Percentiles rank a stretch among this genome's conserved stretches.
Conservation (phyloP, 2,797 vertebrate genomes). For the Vireo griseus region DNA sequence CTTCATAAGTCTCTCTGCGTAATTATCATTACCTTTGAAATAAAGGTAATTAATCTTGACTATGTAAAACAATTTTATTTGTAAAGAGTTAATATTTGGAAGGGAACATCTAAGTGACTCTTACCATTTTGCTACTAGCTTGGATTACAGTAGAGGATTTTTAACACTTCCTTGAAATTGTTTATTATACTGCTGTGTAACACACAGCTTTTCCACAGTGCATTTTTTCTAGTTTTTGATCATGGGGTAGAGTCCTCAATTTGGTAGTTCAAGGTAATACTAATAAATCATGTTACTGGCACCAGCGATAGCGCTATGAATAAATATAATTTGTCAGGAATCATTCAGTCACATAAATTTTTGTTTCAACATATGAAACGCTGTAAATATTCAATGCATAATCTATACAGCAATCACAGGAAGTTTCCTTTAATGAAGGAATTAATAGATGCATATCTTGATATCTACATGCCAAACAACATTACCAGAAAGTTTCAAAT, state of each 20-base stretch:
- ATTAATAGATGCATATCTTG: neutral
- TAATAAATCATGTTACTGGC: neutral
- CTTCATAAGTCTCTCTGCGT: neutral
- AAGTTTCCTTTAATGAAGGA: neutral
- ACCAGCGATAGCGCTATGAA: neutral
- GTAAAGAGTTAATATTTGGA: neutral
- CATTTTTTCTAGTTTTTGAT: neutral
- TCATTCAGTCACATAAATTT: neutral
- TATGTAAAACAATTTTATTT: neutral
- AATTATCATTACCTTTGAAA: neutral
- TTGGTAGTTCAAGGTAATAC: neutral
- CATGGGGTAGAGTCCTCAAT: neutral
- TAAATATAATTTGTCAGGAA: neutral
- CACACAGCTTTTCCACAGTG: neutral
- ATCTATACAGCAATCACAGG: neutral
- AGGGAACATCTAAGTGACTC: neutral
- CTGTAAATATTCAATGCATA: neutral
- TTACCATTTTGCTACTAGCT: neutral
- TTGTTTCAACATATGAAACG: neutral
- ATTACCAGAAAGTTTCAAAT: neutral
- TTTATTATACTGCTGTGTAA: neutral
- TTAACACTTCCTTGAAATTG: neutral
- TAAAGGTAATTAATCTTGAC: neutral
- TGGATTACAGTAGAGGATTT: neutral
- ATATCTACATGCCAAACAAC: neutral